Base-by-base conservation (phyloP, 2,888 invertebrate species). In the Aromia moschata region DNA sequence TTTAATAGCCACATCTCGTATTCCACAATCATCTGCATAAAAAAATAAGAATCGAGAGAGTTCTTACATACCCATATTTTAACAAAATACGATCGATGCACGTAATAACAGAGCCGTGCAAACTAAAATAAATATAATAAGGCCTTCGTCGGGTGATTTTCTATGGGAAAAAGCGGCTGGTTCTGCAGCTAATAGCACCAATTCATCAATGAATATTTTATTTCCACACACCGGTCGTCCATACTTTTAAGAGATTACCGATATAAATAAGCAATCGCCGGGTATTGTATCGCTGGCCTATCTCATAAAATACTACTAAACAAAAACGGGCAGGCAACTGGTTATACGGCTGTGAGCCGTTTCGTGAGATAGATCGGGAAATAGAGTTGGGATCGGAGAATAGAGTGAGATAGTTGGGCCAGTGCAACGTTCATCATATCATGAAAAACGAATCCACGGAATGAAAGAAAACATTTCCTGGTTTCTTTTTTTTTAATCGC, bases 81-180 rank as follows among this genome's bases (percentile, higher is more conserved):
- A 74, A 73, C 67, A 70, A 69, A 64, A 69, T 71, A 70, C 71
- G 72, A 68, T 66, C 65, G 57, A 68, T 62, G 54, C 60, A 70
- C 72, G 71, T 74, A 74, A 75, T 75, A 72, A 74, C 73, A 73
- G 64, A 69, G 71, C 70, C 65, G 69, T 52, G 56, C 33, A 47
- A 47, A 53, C 38, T 71, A 72, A 75, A 74, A 73, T 74, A 75
- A 75, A 75, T 73, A 74, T 70, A 72, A 72, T 66, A 71, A 70
- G 71, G 69, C 67, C 70, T 70, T 73, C 73, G 68, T 67, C 74
- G 71, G 74, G 74, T 74, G 75, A 75, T 75, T 75, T 75, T 70
- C 74, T 71, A 72, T 75, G 75, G 75, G 76, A 77, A 76, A 72
- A 63, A 58, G 55, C 70, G 67, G 68, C 70, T 70, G 69, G 43